Conservation (phyloP, 2,888 invertebrate species). For the Agonum fuliginosum region DNA sequence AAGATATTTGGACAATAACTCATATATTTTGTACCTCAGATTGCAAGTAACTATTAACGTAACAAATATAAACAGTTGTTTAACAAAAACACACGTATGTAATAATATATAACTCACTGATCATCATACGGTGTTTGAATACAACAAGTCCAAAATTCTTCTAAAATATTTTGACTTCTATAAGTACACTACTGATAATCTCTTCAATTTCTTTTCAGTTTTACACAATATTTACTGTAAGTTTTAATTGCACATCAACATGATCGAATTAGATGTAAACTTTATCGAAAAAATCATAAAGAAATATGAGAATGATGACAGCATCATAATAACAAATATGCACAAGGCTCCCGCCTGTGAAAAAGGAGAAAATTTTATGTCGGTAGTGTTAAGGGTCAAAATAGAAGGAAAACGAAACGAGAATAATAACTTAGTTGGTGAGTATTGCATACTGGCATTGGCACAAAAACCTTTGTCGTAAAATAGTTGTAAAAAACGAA, state of each 20-base stretch:
- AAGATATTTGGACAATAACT: no score
- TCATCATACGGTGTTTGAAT: no score
- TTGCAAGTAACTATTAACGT: no score
- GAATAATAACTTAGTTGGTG: conserved; percentile 29
- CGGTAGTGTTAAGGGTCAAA: conserved; percentile 61
- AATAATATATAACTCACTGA: no score
- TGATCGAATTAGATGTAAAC: conserved; percentile 13
- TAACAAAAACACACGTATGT: no score
- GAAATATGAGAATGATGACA: conserved; percentile 58
- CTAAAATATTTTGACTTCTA: no score
- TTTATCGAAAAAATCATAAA: conserved; percentile 59
- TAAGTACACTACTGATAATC: no score
- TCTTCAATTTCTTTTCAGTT: conserved; percentile 28
- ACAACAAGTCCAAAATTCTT: no score
- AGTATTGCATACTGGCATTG: conserved; percentile 37
- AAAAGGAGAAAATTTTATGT: conserved; percentile 63
- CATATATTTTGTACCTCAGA: no score
- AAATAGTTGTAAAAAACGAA: not conserved
- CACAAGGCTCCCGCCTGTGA: conserved; percentile 57
- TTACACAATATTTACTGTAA: not conserved
- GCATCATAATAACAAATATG: conserved; percentile 16
- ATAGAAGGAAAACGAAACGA: conserved; percentile 58
- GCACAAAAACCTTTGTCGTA: not conserved
- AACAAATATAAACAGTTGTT: no score
- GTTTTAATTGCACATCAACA: not conserved